Evolutionary conservation across 1,140 invertebrate genomes (phyloP).

Genomic region (Watersipora subatra): DNA sequence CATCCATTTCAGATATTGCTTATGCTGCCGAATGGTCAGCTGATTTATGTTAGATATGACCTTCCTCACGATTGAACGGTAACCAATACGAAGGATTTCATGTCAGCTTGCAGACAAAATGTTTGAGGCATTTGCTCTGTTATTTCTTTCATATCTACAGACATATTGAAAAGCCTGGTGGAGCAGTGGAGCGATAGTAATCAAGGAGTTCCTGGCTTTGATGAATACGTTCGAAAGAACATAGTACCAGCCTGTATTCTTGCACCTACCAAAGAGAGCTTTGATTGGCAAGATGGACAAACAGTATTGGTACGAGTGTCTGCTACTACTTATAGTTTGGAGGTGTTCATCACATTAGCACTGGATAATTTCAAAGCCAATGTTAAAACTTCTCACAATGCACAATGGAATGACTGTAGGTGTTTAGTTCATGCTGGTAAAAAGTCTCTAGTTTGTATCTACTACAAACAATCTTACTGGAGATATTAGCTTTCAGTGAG

Average conservation of each 20-base stretch:
- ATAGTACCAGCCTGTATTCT: slow-evolving; percentile 49
- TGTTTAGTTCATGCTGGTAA: too few relatives aligned
- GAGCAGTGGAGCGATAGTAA: slow-evolving; percentile 22
- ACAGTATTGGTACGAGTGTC: slow-evolving; percentile 40
- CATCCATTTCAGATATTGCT: too few relatives aligned
- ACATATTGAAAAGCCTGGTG: neutral
- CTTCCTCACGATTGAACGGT: neutral
- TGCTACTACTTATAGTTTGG: too few relatives aligned
- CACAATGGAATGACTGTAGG: too few relatives aligned
- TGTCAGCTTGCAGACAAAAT: neutral
- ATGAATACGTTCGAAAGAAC: slow-evolving; percentile 45
- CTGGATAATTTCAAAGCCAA: too few relatives aligned
- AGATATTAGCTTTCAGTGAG: too few relatives aligned
- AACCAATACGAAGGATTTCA: neutral
- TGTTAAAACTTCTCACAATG: too few relatives aligned
- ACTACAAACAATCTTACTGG: too few relatives aligned
- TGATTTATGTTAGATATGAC: slow-evolving; percentile 5
- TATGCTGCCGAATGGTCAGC: too few relatives aligned
- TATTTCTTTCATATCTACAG: neutral
- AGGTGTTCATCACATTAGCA: too few relatives aligned
- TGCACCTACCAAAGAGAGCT: slow-evolving; percentile 45
- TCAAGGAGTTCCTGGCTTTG: slow-evolving; percentile 38
- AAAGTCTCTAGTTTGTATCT: too few relatives aligned
- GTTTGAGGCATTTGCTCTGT: neutral
- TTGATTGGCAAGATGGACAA: slow-evolving; percentile 47